Percentiles rank a stretch among this genome's conserved stretches.
Conservation (phyloP, 2,113 vertebrate genomes). For the Salvelinus alpinus region DNA sequence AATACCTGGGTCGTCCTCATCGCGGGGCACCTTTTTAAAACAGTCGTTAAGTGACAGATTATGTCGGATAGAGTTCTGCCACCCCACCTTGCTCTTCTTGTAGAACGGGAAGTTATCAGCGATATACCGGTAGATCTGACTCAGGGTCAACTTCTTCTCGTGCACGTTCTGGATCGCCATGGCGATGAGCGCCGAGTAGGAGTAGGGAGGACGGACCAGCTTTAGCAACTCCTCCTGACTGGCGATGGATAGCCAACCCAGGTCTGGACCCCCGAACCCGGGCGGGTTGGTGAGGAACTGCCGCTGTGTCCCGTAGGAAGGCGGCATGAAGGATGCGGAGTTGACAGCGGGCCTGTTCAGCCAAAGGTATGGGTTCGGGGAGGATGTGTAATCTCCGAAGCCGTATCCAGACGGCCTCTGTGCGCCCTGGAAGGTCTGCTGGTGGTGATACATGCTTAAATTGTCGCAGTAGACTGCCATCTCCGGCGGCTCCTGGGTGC, state of each 20-base stretch:
- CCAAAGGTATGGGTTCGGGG: slow-evolving; percentile 73
- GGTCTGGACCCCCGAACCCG: slow-evolving; percentile 79
- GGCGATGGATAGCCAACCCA: slow-evolving; percentile 90
- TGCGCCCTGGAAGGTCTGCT: slow-evolving; percentile 70
- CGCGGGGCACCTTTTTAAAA: slow-evolving; percentile 93
- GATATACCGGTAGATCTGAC: slow-evolving; percentile 96
- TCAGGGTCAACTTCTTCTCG: slow-evolving; percentile 91
- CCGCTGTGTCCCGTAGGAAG: slow-evolving; percentile 82
- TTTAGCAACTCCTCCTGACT: slow-evolving; percentile 95
- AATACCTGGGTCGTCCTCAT: slow-evolving; percentile 94
- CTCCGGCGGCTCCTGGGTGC: slow-evolving; percentile 77
- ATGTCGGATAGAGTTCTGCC: slow-evolving; percentile 94
- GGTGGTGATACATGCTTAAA: slow-evolving; percentile 82
- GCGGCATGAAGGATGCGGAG: slow-evolving; percentile 77
- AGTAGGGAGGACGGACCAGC: slow-evolving; percentile 93
- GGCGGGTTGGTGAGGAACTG: slow-evolving; percentile 78
- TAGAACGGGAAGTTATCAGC: slow-evolving; percentile 98
- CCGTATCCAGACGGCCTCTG: slow-evolving; percentile 81
- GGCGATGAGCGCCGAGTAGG: slow-evolving; percentile 96
- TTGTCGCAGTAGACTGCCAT: slow-evolving; percentile 91
- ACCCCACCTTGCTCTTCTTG: slow-evolving; percentile 94
- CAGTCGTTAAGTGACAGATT: slow-evolving; percentile 92
- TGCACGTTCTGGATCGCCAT: slow-evolving; percentile 97
- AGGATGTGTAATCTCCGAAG: slow-evolving; percentile 82
- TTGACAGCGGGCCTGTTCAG: slow-evolving; percentile 79